Base-by-base conservation (phyloP, 2,888 invertebrate genomes). In the Drosophila merina region DNA sequence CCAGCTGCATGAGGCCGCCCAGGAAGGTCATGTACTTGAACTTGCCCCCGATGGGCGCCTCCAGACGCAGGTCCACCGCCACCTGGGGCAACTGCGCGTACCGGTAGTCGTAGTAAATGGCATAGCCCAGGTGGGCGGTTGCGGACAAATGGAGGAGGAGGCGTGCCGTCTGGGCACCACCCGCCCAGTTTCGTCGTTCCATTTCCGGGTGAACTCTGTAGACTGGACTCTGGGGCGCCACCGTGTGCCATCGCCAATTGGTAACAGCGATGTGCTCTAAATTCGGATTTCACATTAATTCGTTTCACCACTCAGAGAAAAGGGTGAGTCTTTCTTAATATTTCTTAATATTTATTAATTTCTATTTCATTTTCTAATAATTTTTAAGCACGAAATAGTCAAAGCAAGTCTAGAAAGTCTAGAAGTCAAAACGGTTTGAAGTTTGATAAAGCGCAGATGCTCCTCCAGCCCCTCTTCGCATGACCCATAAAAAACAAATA, bases 21-120 rank as follows among this genome's bases (percentile, higher is more conserved):
- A 80, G 55, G 30, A 84, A 73, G 20, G 75, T 84, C 14, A 81
- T 57, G 31, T 80, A 84, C 42, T 86, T 83, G 14, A 73, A 68
- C 33, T 84, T 86, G 33, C 84, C 86, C 5, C 73, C 80, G 0
- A 77, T n/a, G 2, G 77, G 45, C 8, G 70, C n/a, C 33, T 59
- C 57, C 59, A 79, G 38, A 0, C 62, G 38, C 3, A 77, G 28
- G 6, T 51, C 47, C 12, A 38, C 12, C 2, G 60, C 74, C 40
- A 79, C 0, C 0, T 3, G 5, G 2, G 80, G 86, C 58, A 86
- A 12, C 60, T 59, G 9, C 0, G 49, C 42, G 6, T 55, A 73
- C 1, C 12, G 51, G 14, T 33, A 69, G 5, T 84, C 69, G 25
- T 67, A 77, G 55, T 73, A 73, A 4, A 75, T 55, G 36, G 75